These are phyloP conservation scores for Ptilonorhynchus violaceus DNA, from an alignment of 2,113 vertebrate genomes.

Conservation along the genomic window DNA sequence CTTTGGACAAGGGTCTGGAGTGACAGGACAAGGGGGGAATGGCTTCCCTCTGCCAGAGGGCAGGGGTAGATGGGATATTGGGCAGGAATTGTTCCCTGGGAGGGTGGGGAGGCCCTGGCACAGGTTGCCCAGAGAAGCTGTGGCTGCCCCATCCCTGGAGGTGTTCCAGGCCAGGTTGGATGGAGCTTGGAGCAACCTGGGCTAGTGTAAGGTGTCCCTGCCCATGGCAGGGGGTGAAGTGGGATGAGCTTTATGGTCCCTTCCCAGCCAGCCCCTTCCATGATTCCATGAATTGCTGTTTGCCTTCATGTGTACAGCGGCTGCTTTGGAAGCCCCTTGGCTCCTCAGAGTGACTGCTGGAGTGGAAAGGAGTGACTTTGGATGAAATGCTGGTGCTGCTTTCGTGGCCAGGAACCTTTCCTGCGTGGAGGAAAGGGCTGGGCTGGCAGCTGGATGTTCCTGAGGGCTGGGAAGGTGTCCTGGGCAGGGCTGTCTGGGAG, in stretches of 20 bases:
- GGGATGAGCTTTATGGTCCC: neutral
- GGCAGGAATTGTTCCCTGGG: neutral
- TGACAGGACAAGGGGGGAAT: neutral
- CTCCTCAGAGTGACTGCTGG: neutral
- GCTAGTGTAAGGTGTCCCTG: accelerated
- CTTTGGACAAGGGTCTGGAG: neutral
- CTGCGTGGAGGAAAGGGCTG: accelerated
- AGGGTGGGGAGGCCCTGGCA: neutral
- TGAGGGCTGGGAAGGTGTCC: neutral
- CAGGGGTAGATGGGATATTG: neutral
- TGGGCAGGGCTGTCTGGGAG: neutral
- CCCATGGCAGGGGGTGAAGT: accelerated
- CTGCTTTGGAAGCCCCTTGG: neutral
- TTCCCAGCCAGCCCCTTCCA: neutral
- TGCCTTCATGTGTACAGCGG: accelerated
- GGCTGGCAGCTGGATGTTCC: neutral
- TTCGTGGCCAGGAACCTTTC: neutral
- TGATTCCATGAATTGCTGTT: neutral
- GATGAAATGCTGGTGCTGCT: neutral
- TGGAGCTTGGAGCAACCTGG: accelerated
- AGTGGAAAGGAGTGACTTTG: neutral
- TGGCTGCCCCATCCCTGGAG: neutral
- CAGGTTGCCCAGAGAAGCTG: neutral
- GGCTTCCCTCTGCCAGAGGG: neutral
- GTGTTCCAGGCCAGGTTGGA: accelerated